phyloP scores from a whole-genome alignment of 2,888 invertebrate genomes.

The Drosophila colorata region DNA sequence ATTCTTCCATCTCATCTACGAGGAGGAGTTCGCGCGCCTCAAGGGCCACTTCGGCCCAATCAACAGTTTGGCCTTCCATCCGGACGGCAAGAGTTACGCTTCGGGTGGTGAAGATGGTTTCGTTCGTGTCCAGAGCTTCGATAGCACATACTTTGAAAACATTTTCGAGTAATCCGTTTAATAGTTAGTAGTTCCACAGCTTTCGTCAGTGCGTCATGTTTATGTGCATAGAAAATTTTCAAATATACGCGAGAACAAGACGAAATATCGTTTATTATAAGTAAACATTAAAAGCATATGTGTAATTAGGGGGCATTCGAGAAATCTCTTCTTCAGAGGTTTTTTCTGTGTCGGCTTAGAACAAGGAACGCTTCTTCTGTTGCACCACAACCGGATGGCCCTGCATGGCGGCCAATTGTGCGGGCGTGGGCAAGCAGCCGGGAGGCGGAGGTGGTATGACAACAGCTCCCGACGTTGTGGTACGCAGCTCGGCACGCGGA shows the following conservation, averaged over 20 bases:
- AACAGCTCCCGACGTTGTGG: slow-evolving; percentile 73
- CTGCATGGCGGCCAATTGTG: slow-evolving; percentile 84
- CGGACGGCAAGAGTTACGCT: slow-evolving; percentile 97
- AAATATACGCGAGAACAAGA: slow-evolving; percentile 81
- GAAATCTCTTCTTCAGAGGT: slow-evolving; percentile 9
- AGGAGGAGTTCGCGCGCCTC: slow-evolving; percentile 98
- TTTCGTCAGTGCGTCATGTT: slow-evolving; percentile 60
- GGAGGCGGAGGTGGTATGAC: slow-evolving; percentile 84
- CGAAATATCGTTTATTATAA: slow-evolving; percentile 69
- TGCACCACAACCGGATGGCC: slow-evolving; percentile 82
- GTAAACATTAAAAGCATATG: slow-evolving; percentile 43
- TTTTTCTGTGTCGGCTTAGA: slow-evolving; percentile 44
- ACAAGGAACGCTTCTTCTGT: slow-evolving; percentile 79
- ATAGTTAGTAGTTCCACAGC: slow-evolving; percentile 51
- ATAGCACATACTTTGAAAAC: slow-evolving; percentile 96
- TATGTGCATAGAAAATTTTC: slow-evolving; percentile 68
- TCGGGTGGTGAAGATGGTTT: slow-evolving; percentile 99
- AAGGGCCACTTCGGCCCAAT: slow-evolving; percentile 99
- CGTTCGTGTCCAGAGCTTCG: slow-evolving; percentile 97
- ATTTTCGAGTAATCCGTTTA: slow-evolving; percentile 75
- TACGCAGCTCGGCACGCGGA: slow-evolving; percentile 75
- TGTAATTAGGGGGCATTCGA: slow-evolving; percentile 49
- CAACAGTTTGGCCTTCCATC: slow-evolving; percentile 99
- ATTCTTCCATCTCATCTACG: slow-evolving; percentile 97
- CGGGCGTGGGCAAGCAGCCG: slow-evolving; percentile 83